Conservation (phyloP, 2,888 invertebrate genomes). For the Cremastinae sp. region DNA sequence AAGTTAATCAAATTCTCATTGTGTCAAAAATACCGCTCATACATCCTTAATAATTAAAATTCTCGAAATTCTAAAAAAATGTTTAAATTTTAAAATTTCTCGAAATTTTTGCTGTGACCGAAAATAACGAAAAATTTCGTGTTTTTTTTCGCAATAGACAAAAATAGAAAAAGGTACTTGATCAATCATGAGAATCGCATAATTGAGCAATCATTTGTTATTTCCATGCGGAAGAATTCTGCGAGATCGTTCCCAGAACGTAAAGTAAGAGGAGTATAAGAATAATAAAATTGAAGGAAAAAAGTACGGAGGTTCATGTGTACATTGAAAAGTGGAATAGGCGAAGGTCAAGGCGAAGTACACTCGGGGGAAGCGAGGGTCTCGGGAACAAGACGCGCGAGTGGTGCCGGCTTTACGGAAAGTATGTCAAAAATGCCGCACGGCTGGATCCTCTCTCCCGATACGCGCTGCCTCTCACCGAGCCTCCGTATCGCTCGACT, state of each 20-base stretch:
- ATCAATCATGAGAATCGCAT: no score
- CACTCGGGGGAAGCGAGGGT: constrained; percentile 62
- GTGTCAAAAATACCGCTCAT: no score
- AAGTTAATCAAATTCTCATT: no score
- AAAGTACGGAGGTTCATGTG: constrained; percentile 6
- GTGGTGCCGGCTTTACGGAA: constrained; percentile 67
- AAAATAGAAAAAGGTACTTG: no score
- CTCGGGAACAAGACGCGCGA: constrained; percentile 15
- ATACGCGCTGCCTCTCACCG: constrained; percentile 61
- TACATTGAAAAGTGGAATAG: constrained; percentile 69
- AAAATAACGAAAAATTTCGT: no score
- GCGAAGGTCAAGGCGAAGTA: constrained; percentile 75
- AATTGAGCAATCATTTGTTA: no score
- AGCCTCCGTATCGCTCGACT: constrained; percentile 43
- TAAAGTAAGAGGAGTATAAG: background rate
- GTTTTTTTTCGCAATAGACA: no score
- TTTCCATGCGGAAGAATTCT: constrained; percentile 13
- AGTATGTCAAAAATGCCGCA: constrained; percentile 79
- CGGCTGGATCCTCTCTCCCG: constrained; percentile 65
- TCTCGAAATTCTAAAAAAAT: no score
- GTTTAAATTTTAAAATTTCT: no score
- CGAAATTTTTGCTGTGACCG: no score
- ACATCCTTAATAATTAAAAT: no score
- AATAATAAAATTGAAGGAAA: constrained; percentile 3
- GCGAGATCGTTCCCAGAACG: constrained; percentile 33